Percentiles rank a stretch among this genome's conserved stretches.
Evolutionary conservation across 2,888 invertebrate species (phyloP).

Genomic region (Coremacera marginata): DNA sequence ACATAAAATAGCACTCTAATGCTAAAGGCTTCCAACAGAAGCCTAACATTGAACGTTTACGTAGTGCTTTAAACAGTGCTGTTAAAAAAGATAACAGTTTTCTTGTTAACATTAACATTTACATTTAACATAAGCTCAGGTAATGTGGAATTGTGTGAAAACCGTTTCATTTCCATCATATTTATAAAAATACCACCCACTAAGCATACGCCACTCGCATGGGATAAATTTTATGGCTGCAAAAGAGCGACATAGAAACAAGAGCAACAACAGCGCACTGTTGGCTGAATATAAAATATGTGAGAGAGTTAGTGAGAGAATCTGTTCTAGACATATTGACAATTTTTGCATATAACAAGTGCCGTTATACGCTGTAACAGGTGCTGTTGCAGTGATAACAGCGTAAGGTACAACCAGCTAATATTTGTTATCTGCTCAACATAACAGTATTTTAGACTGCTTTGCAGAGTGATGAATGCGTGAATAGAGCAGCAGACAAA

Average conservation of each 20-base stretch:
- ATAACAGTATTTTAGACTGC: not conserved
- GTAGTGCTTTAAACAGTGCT: no score
- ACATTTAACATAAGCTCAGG: no score
- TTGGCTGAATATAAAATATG: not conserved
- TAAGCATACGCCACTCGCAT: slow-evolving; percentile 11
- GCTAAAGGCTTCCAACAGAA: not conserved
- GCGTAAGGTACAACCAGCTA: not conserved
- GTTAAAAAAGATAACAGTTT: not conserved
- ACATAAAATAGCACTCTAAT: no score
- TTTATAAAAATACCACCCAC: slow-evolving; percentile 5
- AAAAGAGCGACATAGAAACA: not conserved
- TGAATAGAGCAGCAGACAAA: not conserved
- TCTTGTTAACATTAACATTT: no score
- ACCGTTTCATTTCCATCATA: not conserved
- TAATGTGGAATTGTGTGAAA: not conserved
- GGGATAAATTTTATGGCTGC: not conserved
- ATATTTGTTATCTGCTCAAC: not conserved
- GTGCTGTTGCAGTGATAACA: not conserved
- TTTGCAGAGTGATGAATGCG: not conserved
- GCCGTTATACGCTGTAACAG: not conserved
- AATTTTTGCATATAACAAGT: not conserved
- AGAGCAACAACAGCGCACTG: not conserved
- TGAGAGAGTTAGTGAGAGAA: not conserved
- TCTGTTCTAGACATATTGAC: not conserved
- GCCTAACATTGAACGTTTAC: not conserved